Base-by-base conservation (phyloP, 2,888 invertebrate species). In the Drosophila sordidula region DNA sequence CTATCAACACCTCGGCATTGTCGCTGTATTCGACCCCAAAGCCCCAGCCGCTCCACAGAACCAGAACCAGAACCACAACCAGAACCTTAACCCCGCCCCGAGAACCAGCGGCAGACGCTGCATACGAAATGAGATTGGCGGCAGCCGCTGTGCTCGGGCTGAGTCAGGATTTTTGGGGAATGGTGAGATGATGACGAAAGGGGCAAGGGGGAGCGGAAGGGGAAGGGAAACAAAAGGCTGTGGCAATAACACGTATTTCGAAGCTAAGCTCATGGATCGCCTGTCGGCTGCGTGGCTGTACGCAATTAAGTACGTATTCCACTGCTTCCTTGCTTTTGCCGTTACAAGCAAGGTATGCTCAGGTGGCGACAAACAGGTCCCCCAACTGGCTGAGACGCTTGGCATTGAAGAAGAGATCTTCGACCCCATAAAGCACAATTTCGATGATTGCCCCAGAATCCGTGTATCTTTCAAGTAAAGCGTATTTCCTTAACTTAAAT, bases 1-100 rank as follows among this genome's bases (percentile, higher is more conserved):
- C 89, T 78, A 87, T 87, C 87, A 87, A 87, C 87, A 87, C 87
- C 89, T 87, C 73, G 65, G 75, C 73, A 79, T 79, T 83, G 75
- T 85, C 73, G 79, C 76, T 66, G 62, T 67, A 62, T 58, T 12
- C 66, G 49, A 32, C 58, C 64, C 68, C 56, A 44, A 42, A 29
- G 38, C 52, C 54, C 14, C 44, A 39, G 9, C 36, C 55, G 34
- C 58, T 39, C 18, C 41, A 45, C 41, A 32, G 34, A 46, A 50
- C 50, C 47, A 34, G 4, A 46, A 45, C 6, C 34, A 39, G 18
- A 46, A 59, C 32, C 65, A 49, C 22, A 56, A 50, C 18, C 46
- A 12, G 22, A 45, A 11, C 16, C 51, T 6, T 18, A 36, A 8
- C 64, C 59, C 51, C 64, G 25, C 44, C 61, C 64, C 50, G 46